A percentile compares a stretch with the other conserved stretches of the same genome.
Evolutionary conservation across 1,140 invertebrate genomes (phyloP).

Genomic region (Lasioglossum baleicum): DNA sequence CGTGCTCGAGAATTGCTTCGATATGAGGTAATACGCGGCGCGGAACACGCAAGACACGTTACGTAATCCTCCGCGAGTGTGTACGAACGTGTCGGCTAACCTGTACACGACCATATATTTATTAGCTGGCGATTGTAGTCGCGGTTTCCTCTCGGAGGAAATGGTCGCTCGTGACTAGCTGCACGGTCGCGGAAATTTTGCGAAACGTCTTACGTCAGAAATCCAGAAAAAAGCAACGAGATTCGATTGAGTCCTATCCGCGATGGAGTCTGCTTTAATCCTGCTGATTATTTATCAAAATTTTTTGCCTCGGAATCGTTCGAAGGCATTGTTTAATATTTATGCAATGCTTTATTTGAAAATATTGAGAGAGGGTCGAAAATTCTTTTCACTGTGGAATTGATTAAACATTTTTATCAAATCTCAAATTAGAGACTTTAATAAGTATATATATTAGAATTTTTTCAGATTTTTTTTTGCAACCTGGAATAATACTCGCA

Average conservation of each 20-base stretch:
- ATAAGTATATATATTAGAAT: no score
- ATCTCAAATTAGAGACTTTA: no score
- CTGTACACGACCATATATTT: conserved; percentile 41
- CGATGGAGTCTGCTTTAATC: not conserved
- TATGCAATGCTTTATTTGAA: no score
- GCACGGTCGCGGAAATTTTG: not conserved
- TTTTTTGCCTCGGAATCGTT: no score
- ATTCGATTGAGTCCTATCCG: not conserved
- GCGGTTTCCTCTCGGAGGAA: conserved; percentile 49
- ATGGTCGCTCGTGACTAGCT: conserved; percentile 17
- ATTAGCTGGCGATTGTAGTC: conserved; percentile 48
- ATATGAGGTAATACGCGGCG: conserved; percentile 70
- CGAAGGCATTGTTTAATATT: no score
- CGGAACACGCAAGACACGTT: conserved; percentile 66
- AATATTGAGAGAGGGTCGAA: no score
- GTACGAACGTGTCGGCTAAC: conserved; percentile 18
- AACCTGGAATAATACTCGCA: no score
- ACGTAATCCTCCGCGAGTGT: conserved; percentile 63
- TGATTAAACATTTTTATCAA: no score
- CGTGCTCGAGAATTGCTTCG: conserved; percentile 65
- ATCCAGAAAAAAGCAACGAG: not conserved
- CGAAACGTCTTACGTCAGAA: not conserved
- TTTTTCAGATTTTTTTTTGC: no score
- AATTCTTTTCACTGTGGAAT: no score
- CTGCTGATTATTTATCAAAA: not conserved